Evolutionary conservation across 2,888 invertebrate species (phyloP), one percentile per base, ranked within the genome.

Genomic region (Lacanobia oleracea): DNA sequence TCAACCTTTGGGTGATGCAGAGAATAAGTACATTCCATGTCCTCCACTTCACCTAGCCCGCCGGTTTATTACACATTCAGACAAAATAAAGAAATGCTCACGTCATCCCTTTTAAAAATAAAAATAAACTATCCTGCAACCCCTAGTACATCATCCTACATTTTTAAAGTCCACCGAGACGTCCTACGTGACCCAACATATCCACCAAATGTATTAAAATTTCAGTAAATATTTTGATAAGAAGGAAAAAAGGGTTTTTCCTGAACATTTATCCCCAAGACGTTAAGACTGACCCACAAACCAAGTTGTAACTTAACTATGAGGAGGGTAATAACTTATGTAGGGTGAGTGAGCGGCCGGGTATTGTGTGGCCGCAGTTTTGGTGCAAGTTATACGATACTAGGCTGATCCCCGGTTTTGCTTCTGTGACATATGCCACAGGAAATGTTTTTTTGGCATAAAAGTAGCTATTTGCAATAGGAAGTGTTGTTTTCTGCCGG

Each of bases 301-400:
- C 90, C 91, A 88, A 90, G 91, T 89, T 89, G 91, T 93, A 93
- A 93, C 91, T 93, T 91, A 91, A 92, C 91, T 92, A 91, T 91
- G 91, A 91, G 89, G 90, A 90, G 88, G 88, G 90, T 88, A 91
- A 91, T 94, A 93, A 93, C 89, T 94, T 94, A 93, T 92, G 92
- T 91, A 93, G 87, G 90, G 89, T 90, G 89, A 90, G 89, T 88
- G 87, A 90, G 89, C 89, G 88, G 88, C 87, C 82, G 86, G 85
- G 89, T 91, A 90, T 91, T 92, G 91, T 91, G 84, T 85, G 86
- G 86, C 83, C 83, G 84, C 59, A 21, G 66, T 65, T 40, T 81
- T 86, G 88, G 77, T 59, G 9, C 72, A 90, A 90, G 84, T 82
- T 53, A 85, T 48, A 75, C 67, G 81, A 48, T 33, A 56, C 14